Evolutionary conservation across 2,113 vertebrate genomes (phyloP), one percentile per base, ranked within the genome.

Genomic region (Loxodonta africana): DNA sequence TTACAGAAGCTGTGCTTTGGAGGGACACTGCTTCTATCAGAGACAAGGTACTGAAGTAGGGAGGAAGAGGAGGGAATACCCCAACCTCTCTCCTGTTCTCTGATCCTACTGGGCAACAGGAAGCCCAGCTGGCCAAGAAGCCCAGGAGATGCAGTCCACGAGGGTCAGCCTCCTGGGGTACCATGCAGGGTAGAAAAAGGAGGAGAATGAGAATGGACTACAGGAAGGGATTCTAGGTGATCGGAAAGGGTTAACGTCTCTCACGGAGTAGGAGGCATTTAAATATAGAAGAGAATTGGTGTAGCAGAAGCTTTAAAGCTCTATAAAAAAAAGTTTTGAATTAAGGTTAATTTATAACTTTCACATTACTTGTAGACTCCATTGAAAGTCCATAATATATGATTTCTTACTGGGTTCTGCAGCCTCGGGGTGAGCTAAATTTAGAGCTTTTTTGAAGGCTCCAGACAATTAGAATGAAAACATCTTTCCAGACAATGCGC

Each of bases 401-500:
- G 10, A 71, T 86, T 93, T 91, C 63, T 83, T 91, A 88, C 2
- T 80, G 11, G 67, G 83, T 69, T 96, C 53, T 97, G 23, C 18
- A 96, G 82, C 15, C 94, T 84, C 51, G 67, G n/a, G 33, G 9
- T 90, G 73, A 96, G 78, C 53, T 93, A 91, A 92, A 91, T 94
- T 85, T 92, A 94, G 94, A 91, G 73, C 4, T 80, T 83, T 84
- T 94, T 53, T 93, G 86, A 97, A 94, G 48, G 48, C 23, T 41
- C 85, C 30, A 92, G 33, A 87, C 67, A 83, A 88, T 82, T 65
- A 96, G 87, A 92, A 95, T 53, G 33, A 92, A 96, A 94, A 95
- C 26, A 95, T 77, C 28, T 93, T 73, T 93, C 37, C 25, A 96
- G 89, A 88, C 10, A 76, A 74, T 65, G 14, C 83, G 46, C 44